Percentiles rank a stretch among this genome's conserved stretches.
Evolutionary conservation across 2,113 vertebrate genomes (phyloP).

Genomic region (Protobothrops mucrosquamatus): DNA sequence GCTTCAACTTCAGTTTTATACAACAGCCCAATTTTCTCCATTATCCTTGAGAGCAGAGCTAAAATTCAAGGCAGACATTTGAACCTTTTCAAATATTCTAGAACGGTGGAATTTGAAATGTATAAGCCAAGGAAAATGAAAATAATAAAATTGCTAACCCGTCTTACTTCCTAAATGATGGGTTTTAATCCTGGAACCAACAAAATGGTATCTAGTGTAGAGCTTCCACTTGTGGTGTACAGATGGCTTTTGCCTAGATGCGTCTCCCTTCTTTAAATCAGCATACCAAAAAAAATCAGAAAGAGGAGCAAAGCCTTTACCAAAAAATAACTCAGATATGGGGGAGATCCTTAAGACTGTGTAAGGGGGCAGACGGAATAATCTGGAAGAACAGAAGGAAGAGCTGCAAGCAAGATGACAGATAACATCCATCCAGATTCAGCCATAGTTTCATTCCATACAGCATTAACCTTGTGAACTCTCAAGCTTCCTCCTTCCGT

Average conservation of each 20-base stretch:
- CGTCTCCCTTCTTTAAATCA: not conserved
- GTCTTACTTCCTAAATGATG: not conserved
- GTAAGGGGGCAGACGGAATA: not conserved
- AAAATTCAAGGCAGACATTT: not conserved
- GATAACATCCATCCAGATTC: not conserved
- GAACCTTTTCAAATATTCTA: not conserved
- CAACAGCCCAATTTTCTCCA: not conserved
- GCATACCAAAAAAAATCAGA: not conserved
- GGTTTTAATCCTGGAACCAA: not conserved
- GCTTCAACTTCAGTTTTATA: not conserved
- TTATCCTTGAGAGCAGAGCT: not conserved
- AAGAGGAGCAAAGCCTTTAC: not conserved
- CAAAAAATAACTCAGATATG: not conserved
- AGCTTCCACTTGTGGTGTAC: not conserved
- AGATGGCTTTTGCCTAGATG: not conserved
- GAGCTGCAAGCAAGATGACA: not conserved
- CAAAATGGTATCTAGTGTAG: not conserved
- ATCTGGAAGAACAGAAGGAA: not conserved
- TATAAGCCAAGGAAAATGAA: not conserved
- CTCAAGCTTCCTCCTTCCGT: too few species aligned
- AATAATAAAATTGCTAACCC: not conserved
- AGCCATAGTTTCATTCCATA: too few species aligned
- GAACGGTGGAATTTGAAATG: not conserved
- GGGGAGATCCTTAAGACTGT: not conserved
- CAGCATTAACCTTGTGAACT: too few species aligned